These are phyloP conservation scores for Spilosoma lubricipeda DNA, from an alignment of 2,888 invertebrate genomes.

Conservation along the genomic window DNA sequence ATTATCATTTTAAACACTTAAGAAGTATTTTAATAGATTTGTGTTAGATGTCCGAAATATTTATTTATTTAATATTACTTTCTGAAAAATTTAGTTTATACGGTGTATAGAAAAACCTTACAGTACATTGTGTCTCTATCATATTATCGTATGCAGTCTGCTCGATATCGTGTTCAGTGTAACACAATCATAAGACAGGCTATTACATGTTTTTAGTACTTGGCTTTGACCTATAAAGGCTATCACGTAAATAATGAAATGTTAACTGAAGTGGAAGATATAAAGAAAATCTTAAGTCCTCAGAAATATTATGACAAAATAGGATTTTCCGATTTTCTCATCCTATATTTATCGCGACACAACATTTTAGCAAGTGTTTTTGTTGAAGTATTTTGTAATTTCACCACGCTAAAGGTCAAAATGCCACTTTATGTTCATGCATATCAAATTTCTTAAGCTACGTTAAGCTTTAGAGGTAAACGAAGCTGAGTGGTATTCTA, in stretches of 20 bases:
- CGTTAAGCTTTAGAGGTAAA: conserved; percentile 5
- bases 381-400: neutral
- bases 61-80: too few relatives aligned
- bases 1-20: too few relatives aligned
- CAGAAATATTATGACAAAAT: neutral
- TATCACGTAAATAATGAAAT: neutral
- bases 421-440: neutral
- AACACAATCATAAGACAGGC: neutral
- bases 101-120: too few relatives aligned
- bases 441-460: conserved; percentile 6
- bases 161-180: neutral
- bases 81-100: too few relatives aligned
- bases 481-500: neutral
- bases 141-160: neutral
- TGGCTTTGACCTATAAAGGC: neutral
- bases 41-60: too few relatives aligned
- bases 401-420: neutral
- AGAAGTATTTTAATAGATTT: too few relatives aligned
- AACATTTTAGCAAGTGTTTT: neutral
- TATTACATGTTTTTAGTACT: neutral
- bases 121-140: too few relatives aligned
- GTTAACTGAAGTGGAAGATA: neutral
- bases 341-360: neutral
- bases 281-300: neutral
- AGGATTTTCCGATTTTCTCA: neutral